phyloP scores from a whole-genome alignment of 2,797 vertebrate genomes.

The Sparidentex hasta region DNA sequence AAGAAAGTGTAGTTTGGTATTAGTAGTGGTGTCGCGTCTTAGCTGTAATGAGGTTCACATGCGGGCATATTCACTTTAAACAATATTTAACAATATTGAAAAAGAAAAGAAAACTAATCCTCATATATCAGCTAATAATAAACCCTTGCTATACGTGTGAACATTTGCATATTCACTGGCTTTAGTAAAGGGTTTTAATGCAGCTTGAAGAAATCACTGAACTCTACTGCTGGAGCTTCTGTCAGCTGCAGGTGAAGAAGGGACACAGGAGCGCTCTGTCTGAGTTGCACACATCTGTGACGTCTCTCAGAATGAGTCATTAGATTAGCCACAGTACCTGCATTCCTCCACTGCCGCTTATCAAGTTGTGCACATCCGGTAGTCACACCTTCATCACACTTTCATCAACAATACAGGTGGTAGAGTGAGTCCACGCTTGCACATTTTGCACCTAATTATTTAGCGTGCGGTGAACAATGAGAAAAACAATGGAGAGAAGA shows the following conservation, averaged over 20 bases:
- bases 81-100: not conserved
- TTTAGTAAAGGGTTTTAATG: slow-evolving; percentile 23
- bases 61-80: not conserved
- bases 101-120: not conserved
- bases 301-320: slow-evolving; percentile 57
- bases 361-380: slow-evolving; percentile 31
- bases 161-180: slow-evolving; percentile 18
- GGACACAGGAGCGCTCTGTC: slow-evolving; percentile 23
- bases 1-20: not conserved
- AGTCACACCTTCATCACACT: slow-evolving; percentile 5
- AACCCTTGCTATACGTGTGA: not conserved
- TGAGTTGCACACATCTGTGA: slow-evolving; percentile 48
- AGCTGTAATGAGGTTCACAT: not conserved
- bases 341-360: slow-evolving; percentile 36
- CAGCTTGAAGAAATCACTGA: slow-evolving; percentile 29
- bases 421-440: slow-evolving; percentile 15
- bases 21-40: not conserved
- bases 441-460: slow-evolving; percentile 36
- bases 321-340: slow-evolving; percentile 56
- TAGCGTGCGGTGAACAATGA: slow-evolving; percentile 16
- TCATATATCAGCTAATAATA: not conserved
- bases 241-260: slow-evolving; percentile 54
- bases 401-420: slow-evolving; percentile 11
- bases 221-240: slow-evolving; percentile 17
- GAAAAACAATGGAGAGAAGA: slow-evolving; percentile 12